Evolutionary conservation across 2,888 invertebrate genomes (phyloP), one percentile per base, ranked within the genome.

Genomic region (Coronaproctus castanopsis): DNA sequence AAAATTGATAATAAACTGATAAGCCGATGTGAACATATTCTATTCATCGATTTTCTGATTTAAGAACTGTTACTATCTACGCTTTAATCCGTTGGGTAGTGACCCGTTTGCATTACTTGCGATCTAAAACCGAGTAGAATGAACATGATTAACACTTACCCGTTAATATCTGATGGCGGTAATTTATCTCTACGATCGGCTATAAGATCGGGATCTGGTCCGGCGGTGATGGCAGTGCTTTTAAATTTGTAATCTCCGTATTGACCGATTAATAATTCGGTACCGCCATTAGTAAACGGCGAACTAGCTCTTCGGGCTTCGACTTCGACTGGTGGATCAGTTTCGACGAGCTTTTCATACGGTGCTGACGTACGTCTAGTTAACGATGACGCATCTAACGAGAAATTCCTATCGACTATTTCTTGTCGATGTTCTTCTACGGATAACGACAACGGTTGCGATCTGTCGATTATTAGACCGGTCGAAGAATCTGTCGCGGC

Each of bases 201-300:
- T 5, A 14, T 36, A 36, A 5, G 8, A 14, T 8, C 36, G 14
- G 36, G 5, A 36, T 36, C 36, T 2, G 55, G 52, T 52, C 56
- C 59, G 50, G 55, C 59, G 52, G 56, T 55, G n/a, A 59, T 59
- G 55, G 59, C 59, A 55, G 59, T 59, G 52, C 55, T 59, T 55
- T 55, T 59, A 23, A 59, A 36, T 22, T 55, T 55, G 51, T 59
- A 24, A 36, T 59, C 59, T 21, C 52, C 59, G 22, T 52, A 36
- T 48, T 55, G 59, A 19, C 82, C 83, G 67, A 85, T 78, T 70
- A 85, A 75, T 68, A 83, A 78, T 73, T 85, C 85, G 68, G 82
- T 82, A 65, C 83, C 75, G 57, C 85, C 85, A 80, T 85, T 85
- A 65, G 69, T 77, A 76, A 70, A 78, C 52, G 79, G 78, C 66